Base-by-base conservation (phyloP, 2,113 vertebrate genomes). In the Nicator chloris region DNA sequence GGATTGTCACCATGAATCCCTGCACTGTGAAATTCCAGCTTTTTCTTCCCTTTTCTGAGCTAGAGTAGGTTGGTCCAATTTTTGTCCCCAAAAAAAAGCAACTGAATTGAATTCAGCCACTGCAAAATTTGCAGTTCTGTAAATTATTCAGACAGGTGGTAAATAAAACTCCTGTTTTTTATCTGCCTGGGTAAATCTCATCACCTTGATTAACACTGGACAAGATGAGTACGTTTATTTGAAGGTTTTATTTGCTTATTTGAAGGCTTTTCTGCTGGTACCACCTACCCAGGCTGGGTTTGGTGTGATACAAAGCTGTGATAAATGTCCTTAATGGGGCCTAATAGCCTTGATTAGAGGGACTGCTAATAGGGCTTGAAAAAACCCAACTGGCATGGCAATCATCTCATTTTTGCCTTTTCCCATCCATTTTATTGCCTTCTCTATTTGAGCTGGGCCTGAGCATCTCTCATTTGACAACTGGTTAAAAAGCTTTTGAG, bases 401-500 rank as follows among this genome's bases (percentile, higher is more conserved):
- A 33, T 92, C 69, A 72, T 86, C 77, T 96, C 59, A 66, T 90
- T 93, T 93, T 84, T 95, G 31, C 66, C 40, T 86, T 94, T 90
- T 77, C 60, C 53, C 60, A 35, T 92, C 72, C 63, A 26, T 95
- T 95, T 96, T 90, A 94, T 93, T 93, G 61, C 78, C 49, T 80
- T 16, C 50, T 60, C 56, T 85, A 8, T 90, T 88, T 87, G 90
- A 94, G 70, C 81, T 89, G 90, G 63, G 47, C 80, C 88, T 89
- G 88, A 83, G 73, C 56, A 53, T 66, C 68, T 66, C 50, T 65
- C 88, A 68, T 93, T 86, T 92, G 88, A 95, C 86, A 76, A 93
- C 80, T 82, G 92, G 49, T 77, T 90, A 50, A 68, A 90, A 93
- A 88, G 93, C 90, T 92, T 95, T 86, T 70, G 65, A 92, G 95